Percentiles rank a stretch among this genome's conserved stretches.
Conservation (phyloP, 2,888 invertebrate species). For the Xylota sylvarum region DNA sequence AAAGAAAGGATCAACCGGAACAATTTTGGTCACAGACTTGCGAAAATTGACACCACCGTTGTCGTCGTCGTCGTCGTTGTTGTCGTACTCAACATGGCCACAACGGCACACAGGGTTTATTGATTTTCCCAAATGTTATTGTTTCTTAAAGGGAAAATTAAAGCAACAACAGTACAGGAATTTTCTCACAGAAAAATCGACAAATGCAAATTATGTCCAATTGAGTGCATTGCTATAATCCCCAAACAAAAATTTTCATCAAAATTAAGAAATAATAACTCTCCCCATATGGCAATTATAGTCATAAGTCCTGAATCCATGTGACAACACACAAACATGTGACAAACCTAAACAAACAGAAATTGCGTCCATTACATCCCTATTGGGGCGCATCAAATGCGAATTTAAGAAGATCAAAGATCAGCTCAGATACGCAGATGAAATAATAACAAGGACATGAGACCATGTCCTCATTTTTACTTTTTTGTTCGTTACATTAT, state of each 20-base stretch:
- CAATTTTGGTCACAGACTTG: slow-evolving; percentile 76
- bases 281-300: slow-evolving; percentile 13
- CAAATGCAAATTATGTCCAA: slow-evolving; percentile 66
- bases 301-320: slow-evolving; percentile 7
- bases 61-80: slow-evolving; percentile 6
- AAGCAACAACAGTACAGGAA: slow-evolving; percentile 6
- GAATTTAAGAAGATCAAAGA: slow-evolving; percentile 72
- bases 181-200: slow-evolving; percentile 30
- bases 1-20: slow-evolving; percentile 71
- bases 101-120: slow-evolving; percentile 48
- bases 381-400: slow-evolving; percentile 63
- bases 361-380: slow-evolving; percentile 13
- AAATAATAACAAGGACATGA: slow-evolving; percentile 61
- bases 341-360: slow-evolving; percentile 69
- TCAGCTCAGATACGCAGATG: slow-evolving; percentile 70
- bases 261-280: slow-evolving; percentile 65
- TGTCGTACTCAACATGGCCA: neutral
- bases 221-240: slow-evolving; percentile 65
- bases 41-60: slow-evolving; percentile 65
- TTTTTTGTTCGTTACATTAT: slow-evolving; percentile 45
- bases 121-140: slow-evolving; percentile 58
- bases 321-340: slow-evolving; percentile 21
- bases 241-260: slow-evolving; percentile 30
- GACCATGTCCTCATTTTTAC: slow-evolving; percentile 19
- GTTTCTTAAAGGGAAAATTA: slow-evolving; percentile 57